Percentiles rank a stretch among this genome's conserved stretches.
phyloP scores from a whole-genome alignment of 1,140 invertebrate species.

The Drosophila saltans region DNA sequence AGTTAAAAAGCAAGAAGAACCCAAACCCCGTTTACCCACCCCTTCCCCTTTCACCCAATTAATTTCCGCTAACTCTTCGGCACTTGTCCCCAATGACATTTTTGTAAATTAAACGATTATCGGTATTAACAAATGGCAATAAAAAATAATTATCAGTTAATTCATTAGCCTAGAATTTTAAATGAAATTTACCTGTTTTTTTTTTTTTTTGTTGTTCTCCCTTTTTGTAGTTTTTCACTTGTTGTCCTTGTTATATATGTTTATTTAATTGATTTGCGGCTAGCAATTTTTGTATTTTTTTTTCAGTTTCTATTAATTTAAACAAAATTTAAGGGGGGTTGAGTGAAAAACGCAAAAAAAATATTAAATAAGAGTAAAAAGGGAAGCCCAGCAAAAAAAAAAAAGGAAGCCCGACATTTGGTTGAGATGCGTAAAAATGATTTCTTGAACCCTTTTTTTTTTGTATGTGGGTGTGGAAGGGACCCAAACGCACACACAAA shows the following conservation, averaged over 20 bases:
- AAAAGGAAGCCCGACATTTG: not conserved
- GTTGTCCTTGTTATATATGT: slow-evolving; percentile 19
- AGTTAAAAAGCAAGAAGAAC: slow-evolving; percentile 26
- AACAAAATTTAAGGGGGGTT: not conserved
- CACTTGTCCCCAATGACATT: slow-evolving; percentile 8
- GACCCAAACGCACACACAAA: not conserved
- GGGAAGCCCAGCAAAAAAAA: not conserved
- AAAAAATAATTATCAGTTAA: slow-evolving; percentile 62
- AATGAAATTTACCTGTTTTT: slow-evolving; percentile 54
- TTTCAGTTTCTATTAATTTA: slow-evolving; percentile 10
- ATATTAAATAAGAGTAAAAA: not conserved
- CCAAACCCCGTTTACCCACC: slow-evolving; percentile 7
- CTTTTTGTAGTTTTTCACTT: not conserved
- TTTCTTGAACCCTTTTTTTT: slow-evolving; percentile 47
- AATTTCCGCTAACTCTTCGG: not conserved
- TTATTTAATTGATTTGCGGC: slow-evolving; percentile 31
- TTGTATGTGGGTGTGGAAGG: not conserved
- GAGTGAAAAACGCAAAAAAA: not conserved
- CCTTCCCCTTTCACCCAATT: not conserved
- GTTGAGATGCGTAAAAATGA: slow-evolving; percentile 10
- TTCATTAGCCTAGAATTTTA: slow-evolving; percentile 61
- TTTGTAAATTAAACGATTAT: slow-evolving; percentile 58
- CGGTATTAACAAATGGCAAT: slow-evolving; percentile 55
- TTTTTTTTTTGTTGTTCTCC: not conserved
- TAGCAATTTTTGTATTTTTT: slow-evolving; percentile 18